Evolutionary conservation across 1,140 invertebrate genomes (phyloP).

Genomic region (Sinella curviseta): DNA sequence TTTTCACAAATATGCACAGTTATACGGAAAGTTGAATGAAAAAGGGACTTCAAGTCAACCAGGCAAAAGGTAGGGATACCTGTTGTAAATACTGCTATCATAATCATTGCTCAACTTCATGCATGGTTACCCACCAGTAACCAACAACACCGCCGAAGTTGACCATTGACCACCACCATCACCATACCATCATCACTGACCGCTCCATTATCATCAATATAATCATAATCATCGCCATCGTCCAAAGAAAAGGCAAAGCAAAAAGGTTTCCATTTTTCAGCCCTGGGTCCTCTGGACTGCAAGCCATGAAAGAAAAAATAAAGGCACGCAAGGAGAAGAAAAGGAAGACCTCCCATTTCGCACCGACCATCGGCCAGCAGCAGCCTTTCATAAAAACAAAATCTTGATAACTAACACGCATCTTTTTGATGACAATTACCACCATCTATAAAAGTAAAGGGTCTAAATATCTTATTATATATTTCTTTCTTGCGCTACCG

Average conservation of each 20-base stretch:
- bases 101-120: constrained; percentile 2
- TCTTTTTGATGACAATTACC: not conserved
- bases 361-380: constrained; percentile 26
- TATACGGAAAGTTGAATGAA: too few species aligned
- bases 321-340: too few species aligned
- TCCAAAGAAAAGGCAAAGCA: too few species aligned
- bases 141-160: too few species aligned
- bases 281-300: not conserved
- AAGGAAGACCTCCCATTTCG: constrained; percentile 46
- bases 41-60: too few species aligned
- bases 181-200: constrained; percentile 39
- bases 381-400: constrained; percentile 11
- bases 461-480: too few species aligned
- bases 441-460: too few species aligned
- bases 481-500: too few species aligned
- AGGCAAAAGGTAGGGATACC: too few species aligned
- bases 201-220: constrained; percentile 18
- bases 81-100: not conserved
- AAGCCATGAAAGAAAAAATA: not conserved
- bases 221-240: not conserved
- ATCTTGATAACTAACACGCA: too few species aligned
- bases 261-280: too few species aligned
- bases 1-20: too few species aligned
- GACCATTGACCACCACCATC: constrained; percentile 27
- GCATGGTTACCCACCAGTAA: not conserved